These are phyloP conservation scores for Uromys caudimaculatus DNA, from an alignment of 2,797 vertebrate species.

Conservation along the genomic window DNA sequence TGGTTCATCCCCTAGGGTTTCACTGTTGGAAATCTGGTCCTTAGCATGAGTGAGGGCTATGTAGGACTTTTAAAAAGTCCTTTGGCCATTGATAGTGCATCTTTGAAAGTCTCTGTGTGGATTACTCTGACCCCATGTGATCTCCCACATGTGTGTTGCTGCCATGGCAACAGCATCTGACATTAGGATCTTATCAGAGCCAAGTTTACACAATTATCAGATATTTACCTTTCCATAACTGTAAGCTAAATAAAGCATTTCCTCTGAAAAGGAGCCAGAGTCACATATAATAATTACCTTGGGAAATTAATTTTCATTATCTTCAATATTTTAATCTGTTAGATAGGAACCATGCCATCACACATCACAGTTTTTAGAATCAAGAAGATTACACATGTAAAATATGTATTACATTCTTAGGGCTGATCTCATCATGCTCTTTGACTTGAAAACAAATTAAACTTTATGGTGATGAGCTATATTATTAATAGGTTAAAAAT, in stretches of 20 bases:
- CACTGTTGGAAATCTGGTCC: background rate
- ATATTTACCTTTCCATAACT: background rate
- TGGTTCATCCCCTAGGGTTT: background rate
- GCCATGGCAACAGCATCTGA: background rate
- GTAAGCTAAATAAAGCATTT: background rate
- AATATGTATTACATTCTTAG: background rate
- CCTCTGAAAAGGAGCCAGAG: background rate
- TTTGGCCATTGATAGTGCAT: too few relatives aligned
- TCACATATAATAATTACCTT: background rate
- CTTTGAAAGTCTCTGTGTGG: background rate
- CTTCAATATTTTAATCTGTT: background rate
- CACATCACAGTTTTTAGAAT: background rate
- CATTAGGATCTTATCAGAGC: background rate
- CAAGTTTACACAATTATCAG: background rate
- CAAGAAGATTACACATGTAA: background rate
- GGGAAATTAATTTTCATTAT: background rate
- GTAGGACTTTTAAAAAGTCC: too few relatives aligned
- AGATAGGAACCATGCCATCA: background rate
- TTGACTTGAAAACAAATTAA: constrained; percentile 25
- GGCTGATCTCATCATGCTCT: background rate
- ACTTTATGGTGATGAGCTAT: background rate
- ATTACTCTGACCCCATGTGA: background rate
- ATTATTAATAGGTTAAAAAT: constrained; percentile 1
- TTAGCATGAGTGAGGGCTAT: background rate
- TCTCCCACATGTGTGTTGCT: background rate